Base-by-base conservation (phyloP, 2,113 vertebrate genomes). In the Eurypyga helias region DNA sequence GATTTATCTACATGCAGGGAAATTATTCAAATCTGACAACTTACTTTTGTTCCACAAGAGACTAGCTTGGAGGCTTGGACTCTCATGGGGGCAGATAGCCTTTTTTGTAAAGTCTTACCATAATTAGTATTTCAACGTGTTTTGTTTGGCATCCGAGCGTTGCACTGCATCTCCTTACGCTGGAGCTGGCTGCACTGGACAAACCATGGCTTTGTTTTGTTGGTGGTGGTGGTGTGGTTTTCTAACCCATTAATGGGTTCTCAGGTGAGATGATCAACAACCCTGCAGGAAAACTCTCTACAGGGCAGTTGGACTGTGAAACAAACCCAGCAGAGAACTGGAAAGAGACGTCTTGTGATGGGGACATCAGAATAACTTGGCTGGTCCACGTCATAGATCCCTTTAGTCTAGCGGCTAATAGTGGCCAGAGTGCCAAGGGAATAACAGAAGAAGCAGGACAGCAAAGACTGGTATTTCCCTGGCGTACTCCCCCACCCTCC, bases 21-120 rank as follows among this genome's bases (percentile, higher is more conserved):
- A 98, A 97, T 98, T 98, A 98, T 98, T 98, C 94, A 96, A 97
- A 97, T 97, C 96, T 97, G 93, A 96, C 91, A 96, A 97, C 95
- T 97, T 95, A 97, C 92, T 97, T 97, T 97, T 97, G 96, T 98
- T 96, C 84, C 96, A 95, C 2, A 3, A 76, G 94, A 97, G 94
- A 93, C 93, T 95, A 90, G 96, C 97, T 98, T 89, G 79, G 51
- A 97, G 97, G 96, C 93, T 93, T 83, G 80, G 92, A 25, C 89
- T 96, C 96, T 97, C 95, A 75, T 0, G 6, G 90, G 96, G 88
- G 81, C 90, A 96, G 93, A 95, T 85, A 94, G 92, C 60, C 46
- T 89, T 94, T 97, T 96, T 91, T 95, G 75, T 71, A 58, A 83
- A 92, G 61, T 80, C 82, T 97, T 78, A 45, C 91, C 84, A 33